These are phyloP conservation scores for Nomada ruficornis DNA, from an alignment of 2,888 invertebrate genomes.

Conservation along the genomic window DNA sequence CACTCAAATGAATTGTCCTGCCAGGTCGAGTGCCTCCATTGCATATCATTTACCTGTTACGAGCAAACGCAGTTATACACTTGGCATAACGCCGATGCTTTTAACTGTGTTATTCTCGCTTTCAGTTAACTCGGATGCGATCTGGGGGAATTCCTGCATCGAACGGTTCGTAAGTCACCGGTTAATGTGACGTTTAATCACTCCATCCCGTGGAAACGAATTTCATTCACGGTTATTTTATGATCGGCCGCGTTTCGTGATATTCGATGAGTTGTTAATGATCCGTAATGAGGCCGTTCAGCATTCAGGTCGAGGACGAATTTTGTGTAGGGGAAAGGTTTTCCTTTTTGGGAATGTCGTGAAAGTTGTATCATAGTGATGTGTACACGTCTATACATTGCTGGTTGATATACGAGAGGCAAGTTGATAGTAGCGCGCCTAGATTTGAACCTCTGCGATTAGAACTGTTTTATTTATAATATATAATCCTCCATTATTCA, in stretches of 20 bases:
- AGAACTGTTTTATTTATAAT: too few species aligned
- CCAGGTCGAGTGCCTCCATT: constrained; percentile 45
- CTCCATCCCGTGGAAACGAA: constrained; percentile 20
- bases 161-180: constrained; percentile 3
- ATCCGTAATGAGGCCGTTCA: neutral
- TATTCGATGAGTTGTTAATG: too few species aligned
- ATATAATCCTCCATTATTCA: too few species aligned
- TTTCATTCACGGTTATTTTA: constrained; percentile 4
- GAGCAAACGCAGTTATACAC: constrained; percentile 36
- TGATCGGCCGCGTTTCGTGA: neutral
- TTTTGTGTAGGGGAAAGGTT: too few species aligned
- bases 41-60: constrained; percentile 58
- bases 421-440: too few species aligned
- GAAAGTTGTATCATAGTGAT: neutral
- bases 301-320: neutral
- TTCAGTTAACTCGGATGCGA: neutral
- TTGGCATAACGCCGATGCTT: constrained; percentile 29
- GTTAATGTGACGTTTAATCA: constrained; percentile 10
- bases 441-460: too few species aligned
- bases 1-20: constrained; percentile 65
- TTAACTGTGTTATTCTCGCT: constrained; percentile 3
- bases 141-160: neutral
- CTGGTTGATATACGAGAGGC: too few species aligned
- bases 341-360: neutral
- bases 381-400: too few species aligned